Evolutionary conservation across 2,888 invertebrate species (phyloP).

Genomic region (Melieria omissa): DNA sequence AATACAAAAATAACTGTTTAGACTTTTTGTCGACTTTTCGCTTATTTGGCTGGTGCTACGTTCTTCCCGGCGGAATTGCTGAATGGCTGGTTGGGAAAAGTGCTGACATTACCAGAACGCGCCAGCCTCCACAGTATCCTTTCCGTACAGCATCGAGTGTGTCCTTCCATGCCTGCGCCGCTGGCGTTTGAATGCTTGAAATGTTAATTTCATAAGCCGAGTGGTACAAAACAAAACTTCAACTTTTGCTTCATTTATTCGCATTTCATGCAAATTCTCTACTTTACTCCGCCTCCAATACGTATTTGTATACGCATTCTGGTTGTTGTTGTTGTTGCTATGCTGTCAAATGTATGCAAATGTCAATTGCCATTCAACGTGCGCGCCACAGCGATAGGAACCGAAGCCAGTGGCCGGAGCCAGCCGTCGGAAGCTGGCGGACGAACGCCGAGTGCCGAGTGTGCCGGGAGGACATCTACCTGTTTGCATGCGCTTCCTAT

Average conservation of each 20-base stretch:
- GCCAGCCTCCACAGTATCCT: neutral
- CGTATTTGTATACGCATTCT: neutral
- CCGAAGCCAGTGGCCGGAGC: no score
- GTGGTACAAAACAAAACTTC: conserved; percentile 49
- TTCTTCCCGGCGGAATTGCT: neutral
- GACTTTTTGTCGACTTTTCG: conserved; percentile 61
- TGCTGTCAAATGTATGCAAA: conserved; percentile 25
- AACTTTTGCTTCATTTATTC: conserved; percentile 59
- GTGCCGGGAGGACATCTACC: conserved; percentile 41
- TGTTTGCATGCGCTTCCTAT: conserved; percentile 45
- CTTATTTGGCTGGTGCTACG: conserved; percentile 19
- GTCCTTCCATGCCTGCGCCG: neutral
- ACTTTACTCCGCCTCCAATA: neutral
- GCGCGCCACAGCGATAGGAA: neutral
- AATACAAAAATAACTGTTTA: conserved; percentile 48
- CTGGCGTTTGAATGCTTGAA: conserved; percentile 34
- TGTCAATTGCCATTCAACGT: conserved; percentile 24
- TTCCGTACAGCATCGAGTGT: neutral
- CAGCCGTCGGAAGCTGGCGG: neutral
- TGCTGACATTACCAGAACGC: no score
- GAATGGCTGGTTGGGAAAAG: neutral
- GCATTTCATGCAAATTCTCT: conserved; percentile 57
- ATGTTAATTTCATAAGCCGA: conserved; percentile 61
- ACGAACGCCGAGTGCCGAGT: neutral
- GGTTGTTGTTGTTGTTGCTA: conserved; percentile 5